phyloP scores from a whole-genome alignment of 2,113 vertebrate species.

The Peromyscus polionotus region DNA sequence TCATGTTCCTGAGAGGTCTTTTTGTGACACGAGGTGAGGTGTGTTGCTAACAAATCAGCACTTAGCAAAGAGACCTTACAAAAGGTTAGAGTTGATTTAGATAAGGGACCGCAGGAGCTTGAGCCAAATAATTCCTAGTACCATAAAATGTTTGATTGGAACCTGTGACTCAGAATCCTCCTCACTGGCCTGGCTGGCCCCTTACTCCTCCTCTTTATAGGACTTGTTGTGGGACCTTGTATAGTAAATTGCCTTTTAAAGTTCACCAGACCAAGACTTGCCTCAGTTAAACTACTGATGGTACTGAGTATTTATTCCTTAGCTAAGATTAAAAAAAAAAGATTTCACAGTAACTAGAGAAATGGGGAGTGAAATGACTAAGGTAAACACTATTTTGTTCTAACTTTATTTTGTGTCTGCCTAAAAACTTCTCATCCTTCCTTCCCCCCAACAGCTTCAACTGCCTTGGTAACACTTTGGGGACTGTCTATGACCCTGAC shows the following conservation, averaged over 20 bases:
- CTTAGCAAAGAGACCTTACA: not conserved
- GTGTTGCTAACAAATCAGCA: not conserved
- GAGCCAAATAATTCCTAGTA: not conserved
- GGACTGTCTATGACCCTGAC: too few relatives aligned
- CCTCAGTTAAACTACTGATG: not conserved
- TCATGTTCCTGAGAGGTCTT: not conserved
- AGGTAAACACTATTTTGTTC: not conserved
- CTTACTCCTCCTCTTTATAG: not conserved
- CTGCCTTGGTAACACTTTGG: too few relatives aligned
- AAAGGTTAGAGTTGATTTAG: not conserved
- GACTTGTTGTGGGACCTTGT: not conserved
- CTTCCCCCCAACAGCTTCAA: too few relatives aligned
- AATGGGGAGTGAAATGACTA: not conserved
- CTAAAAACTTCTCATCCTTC: too few relatives aligned
- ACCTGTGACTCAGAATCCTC: not conserved
- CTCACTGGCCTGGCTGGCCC: not conserved
- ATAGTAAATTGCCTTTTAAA: not conserved
- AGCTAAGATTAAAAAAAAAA: not conserved
- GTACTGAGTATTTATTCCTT: not conserved
- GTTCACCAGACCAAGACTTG: not conserved
- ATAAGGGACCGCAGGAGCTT: not conserved
- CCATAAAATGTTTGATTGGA: not conserved
- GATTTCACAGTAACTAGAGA: not conserved
- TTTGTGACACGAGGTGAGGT: not conserved
- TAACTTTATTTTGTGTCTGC: too few relatives aligned